Base-by-base conservation (phyloP, 2,113 vertebrate genomes). In the Pseudorasbora parva region DNA sequence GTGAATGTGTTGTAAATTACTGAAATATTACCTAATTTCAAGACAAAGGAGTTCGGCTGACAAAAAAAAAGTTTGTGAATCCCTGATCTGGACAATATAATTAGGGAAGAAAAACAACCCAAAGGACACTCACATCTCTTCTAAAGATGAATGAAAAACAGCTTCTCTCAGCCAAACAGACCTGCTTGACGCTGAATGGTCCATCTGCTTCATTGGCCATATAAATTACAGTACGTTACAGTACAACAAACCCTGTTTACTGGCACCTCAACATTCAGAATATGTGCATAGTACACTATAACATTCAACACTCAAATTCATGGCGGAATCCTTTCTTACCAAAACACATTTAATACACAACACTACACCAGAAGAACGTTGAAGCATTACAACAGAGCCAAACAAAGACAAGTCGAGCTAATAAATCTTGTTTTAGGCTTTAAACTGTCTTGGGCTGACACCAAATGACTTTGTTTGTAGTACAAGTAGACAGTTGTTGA, bases 381-480 rank as follows among this genome's bases (percentile, higher is more conserved):
- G 47, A 45, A 78, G 14, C 3, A 45, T 45, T 62, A 17, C 43
- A 51, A 51, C 47, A 19, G 43, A 47, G 43, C 43, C 23, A 73
- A 25, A 73, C 45, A 73, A 45, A 73, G 43, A 73, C 43, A 73
- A 17, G 71, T 73, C 8, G 12, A 74, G 72, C 45, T 30, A 51
- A 19, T 8, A 51, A 51, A 51, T 51, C 71, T 47, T 27, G 72
- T 74, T 74, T 74, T 30, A 74, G 43, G 45, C 37, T 71, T 71
- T 33, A 72, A 72, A 74, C 23, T 74, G 72, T 25, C 72, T 74
- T 27, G 72, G 25, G 72, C 72, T 51, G 23, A 74, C 47, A 30
- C 45, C 19, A 47, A 59, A 41, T 2, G 0, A 59, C 14, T 75
- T 30, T 37, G 74, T 77, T 77, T 77, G 33, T 77, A 4, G 21